A percentile compares a stretch with the other conserved stretches of the same genome.
Evolutionary conservation across 2,797 vertebrate genomes (phyloP).

Genomic region (Carapus acus): DNA sequence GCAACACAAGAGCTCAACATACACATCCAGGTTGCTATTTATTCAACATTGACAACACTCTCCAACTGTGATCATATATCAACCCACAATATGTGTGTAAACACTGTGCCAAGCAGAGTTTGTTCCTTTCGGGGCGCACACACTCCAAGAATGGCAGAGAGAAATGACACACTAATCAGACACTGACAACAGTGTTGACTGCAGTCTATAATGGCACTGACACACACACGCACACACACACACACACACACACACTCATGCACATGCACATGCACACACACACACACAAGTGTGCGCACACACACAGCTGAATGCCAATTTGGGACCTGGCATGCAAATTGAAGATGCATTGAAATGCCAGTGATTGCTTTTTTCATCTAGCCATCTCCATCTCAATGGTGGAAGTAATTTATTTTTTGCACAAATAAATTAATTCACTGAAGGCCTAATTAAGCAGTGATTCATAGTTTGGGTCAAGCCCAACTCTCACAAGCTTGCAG

Average conservation of each 20-base stretch:
- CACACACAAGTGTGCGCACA: no score
- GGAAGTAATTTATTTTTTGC: conserved; percentile 57
- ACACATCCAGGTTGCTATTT: background rate
- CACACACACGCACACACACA: conserved; percentile 36
- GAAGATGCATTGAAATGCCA: conserved; percentile 44
- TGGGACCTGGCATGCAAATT: conserved; percentile 39
- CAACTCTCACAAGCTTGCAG: conserved; percentile 49
- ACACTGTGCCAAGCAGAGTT: background rate
- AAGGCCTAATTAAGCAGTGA: conserved; percentile 61
- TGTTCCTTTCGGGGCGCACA: conserved; percentile 19
- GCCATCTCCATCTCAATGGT: conserved; percentile 51
- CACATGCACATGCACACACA: no score
- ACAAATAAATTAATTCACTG: conserved; percentile 55
- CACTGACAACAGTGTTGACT: conserved; percentile 40
- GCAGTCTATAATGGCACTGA: conserved; percentile 38
- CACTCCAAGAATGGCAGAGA: conserved; percentile 18
- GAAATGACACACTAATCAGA: conserved; percentile 48
- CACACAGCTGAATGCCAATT: conserved; percentile 57
- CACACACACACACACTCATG: no score
- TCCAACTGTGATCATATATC: background rate
- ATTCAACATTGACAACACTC: background rate
- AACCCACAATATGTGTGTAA: background rate
- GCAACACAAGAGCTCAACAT: no score
- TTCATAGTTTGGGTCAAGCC: conserved; percentile 54
- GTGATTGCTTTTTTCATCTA: conserved; percentile 57